Evolutionary conservation across 2,797 vertebrate species (phyloP).

Genomic region (Muscicapa striata): DNA sequence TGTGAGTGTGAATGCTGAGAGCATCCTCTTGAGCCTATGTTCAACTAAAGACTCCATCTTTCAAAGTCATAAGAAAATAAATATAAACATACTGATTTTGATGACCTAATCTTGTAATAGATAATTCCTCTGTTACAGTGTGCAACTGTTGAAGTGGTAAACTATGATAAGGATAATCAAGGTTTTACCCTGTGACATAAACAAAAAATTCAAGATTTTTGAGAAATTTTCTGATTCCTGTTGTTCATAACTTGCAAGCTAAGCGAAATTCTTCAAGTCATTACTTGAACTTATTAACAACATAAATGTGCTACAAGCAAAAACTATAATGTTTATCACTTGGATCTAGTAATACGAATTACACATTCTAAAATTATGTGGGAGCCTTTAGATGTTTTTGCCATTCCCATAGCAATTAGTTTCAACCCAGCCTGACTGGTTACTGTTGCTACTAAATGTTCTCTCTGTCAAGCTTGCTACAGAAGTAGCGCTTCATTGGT

Average conservation of each 20-base stretch:
- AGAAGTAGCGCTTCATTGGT: accelerated
- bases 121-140: neutral
- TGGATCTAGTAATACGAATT: neutral
- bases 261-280: neutral
- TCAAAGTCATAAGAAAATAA: neutral
- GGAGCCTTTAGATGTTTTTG: neutral
- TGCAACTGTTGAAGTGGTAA: neutral
- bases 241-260: neutral
- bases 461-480: neutral
- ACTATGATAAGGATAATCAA: neutral
- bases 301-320: neutral
- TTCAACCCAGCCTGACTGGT: neutral
- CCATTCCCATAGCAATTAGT: neutral
- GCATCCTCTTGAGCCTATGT: neutral
- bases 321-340: neutral
- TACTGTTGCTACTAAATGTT: neutral
- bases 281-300: neutral
- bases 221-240: neutral
- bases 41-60: neutral
- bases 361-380: neutral
- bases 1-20: neutral
- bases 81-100: neutral
- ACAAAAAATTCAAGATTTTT: neutral
- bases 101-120: neutral
- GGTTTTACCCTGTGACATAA: neutral